A percentile compares a stretch with the other conserved stretches of the same genome.
These are phyloP conservation scores for Drosophila monieri DNA, from an alignment of 2,888 invertebrate genomes.

Conservation along the genomic window DNA sequence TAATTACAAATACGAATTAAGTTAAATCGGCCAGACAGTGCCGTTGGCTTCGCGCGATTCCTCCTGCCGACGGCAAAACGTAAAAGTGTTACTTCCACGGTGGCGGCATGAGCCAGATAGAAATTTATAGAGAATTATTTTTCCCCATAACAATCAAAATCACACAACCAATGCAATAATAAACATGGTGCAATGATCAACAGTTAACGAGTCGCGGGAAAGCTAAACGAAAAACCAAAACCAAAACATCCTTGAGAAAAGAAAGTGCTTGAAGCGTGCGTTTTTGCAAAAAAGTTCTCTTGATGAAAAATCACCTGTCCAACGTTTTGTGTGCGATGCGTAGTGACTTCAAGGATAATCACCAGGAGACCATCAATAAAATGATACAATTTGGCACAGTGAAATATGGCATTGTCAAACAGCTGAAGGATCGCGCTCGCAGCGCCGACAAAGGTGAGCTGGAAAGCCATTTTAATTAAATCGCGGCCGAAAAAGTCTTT, in stretches of 20 bases:
- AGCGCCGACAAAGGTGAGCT: constrained; percentile 83
- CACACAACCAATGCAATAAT: background rate
- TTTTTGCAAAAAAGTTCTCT: constrained; percentile 49
- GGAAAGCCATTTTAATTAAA: background rate
- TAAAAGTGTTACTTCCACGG: constrained; percentile 13
- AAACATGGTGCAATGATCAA: constrained; percentile 38
- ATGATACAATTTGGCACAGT: constrained; percentile 88
- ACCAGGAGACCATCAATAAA: constrained; percentile 85
- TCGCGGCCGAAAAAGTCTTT: constrained; percentile 2
- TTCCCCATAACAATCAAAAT: background rate
- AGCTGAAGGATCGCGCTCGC: constrained; percentile 84
- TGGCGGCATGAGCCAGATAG: constrained; percentile 1
- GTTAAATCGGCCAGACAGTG: constrained; percentile 20
- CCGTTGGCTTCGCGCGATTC: constrained; percentile 27
- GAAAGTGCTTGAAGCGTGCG: constrained; percentile 13
- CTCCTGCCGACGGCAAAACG: constrained; percentile 68
- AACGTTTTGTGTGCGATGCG: constrained; percentile 84
- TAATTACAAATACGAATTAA: constrained; percentile 10
- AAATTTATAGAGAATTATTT: constrained; percentile 13
- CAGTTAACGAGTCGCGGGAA: constrained; percentile 5
- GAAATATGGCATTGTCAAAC: constrained; percentile 87
- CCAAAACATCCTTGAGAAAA: constrained; percentile 5
- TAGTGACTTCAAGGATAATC: constrained; percentile 84
- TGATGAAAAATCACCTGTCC: constrained; percentile 82
- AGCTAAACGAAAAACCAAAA: background rate